Conservation (phyloP, 2,888 invertebrate species). For the Papilio elwesi region DNA sequence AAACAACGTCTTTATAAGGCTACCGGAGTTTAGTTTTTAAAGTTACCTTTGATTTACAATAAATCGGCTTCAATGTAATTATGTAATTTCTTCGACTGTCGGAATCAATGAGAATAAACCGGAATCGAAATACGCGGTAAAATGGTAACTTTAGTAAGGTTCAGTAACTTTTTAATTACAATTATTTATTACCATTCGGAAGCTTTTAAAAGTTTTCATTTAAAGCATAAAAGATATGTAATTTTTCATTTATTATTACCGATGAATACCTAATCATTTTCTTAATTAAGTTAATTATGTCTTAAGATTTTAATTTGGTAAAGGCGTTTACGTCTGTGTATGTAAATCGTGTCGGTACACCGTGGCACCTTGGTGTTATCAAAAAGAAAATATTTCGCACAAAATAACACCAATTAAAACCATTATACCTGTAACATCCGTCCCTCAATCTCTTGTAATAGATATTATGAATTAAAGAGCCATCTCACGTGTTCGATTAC, state of each 20-base stretch:
- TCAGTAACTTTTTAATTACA: background rate
- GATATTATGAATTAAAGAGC: slow-evolving; percentile 15
- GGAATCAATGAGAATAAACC: slow-evolving; percentile 2
- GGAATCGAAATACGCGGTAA: background rate
- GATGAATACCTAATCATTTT: no score
- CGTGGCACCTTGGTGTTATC: no score
- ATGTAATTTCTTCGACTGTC: slow-evolving; percentile 33
- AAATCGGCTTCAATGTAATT: slow-evolving; percentile 18
- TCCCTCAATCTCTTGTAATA: background rate
- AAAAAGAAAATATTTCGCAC: no score
- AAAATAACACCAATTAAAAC: no score
- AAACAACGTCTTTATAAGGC: slow-evolving; percentile 27
- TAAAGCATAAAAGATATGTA: no score
- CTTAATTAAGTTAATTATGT: no score
- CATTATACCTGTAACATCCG: background rate
- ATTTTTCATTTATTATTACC: no score
- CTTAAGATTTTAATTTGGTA: no score
- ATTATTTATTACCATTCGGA: background rate
- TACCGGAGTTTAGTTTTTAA: slow-evolving; percentile 4
- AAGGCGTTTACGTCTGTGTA: no score
- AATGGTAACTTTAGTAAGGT: background rate
- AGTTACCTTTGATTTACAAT: slow-evolving; percentile 17
- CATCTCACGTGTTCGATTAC: slow-evolving; percentile 30
- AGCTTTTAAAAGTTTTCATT: no score
- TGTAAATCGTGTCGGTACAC: no score